These are phyloP conservation scores for Corythoichthys haematopterus DNA, from an alignment of 2,113 vertebrate genomes.

Conservation along the genomic window DNA sequence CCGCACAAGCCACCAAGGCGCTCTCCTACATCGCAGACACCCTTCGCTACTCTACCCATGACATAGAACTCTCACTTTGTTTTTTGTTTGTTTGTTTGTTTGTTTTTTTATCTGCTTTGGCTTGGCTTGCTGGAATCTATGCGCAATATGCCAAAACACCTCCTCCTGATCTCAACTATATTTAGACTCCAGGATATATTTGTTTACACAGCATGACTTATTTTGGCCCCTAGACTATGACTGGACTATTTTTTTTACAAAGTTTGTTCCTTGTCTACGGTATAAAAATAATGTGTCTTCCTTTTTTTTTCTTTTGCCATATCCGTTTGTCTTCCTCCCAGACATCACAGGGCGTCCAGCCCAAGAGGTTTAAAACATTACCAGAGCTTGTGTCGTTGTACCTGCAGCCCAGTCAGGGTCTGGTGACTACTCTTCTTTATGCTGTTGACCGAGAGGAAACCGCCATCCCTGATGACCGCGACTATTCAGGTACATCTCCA, in stretches of 20 bases:
- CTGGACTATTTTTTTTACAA: constrained; percentile 10
- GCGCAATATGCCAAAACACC: constrained; percentile 2
- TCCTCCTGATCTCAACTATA: constrained; percentile 46
- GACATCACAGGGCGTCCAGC: constrained; percentile 93
- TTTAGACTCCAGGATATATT: constrained; percentile 30
- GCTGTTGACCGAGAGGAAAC: constrained; percentile 86
- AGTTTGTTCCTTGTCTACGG: constrained; percentile 13
- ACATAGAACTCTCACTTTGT: neutral
- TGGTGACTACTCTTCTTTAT: constrained; percentile 88
- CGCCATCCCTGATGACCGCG: constrained; percentile 75
- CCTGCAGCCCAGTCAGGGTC: constrained; percentile 90
- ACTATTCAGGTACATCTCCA: constrained; percentile 81
- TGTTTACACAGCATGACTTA: constrained; percentile 46
- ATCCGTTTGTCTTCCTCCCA: constrained; percentile 44
- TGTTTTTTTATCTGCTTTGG: neutral
- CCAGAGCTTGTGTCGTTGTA: constrained; percentile 86
- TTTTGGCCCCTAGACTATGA: constrained; percentile 20
- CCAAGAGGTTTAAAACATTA: constrained; percentile 87
- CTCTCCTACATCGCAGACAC: neutral
- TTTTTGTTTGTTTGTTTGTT: neutral
- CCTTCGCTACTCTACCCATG: neutral
- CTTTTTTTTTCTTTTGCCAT: constrained; percentile 11
- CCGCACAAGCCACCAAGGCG: constrained; percentile 5
- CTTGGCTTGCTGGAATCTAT: neutral
- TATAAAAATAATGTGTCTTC: constrained; percentile 10